These are phyloP conservation scores for Sinocyclocheilus rhinocerous DNA, from an alignment of 2,113 vertebrate genomes.

Conservation along the genomic window DNA sequence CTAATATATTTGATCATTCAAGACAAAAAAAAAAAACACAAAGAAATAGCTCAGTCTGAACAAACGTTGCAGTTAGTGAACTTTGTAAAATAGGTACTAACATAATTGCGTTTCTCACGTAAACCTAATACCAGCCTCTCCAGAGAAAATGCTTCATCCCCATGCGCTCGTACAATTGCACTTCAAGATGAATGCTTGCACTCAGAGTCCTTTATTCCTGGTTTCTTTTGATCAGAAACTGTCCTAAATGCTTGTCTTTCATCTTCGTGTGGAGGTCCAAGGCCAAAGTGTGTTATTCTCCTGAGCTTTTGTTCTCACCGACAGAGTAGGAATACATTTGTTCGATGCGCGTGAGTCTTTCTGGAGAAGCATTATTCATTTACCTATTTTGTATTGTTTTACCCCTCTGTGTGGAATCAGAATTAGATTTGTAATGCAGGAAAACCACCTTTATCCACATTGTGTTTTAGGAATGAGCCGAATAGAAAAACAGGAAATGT, in stretches of 20 bases:
- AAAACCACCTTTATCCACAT: slow-evolving; percentile 31
- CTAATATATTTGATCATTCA: neutral
- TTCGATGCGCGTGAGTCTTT: slow-evolving; percentile 43
- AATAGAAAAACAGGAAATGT: slow-evolving; percentile 39
- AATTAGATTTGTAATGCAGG: slow-evolving; percentile 49
- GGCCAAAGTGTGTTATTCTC: slow-evolving; percentile 55
- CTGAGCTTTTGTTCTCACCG: slow-evolving; percentile 49
- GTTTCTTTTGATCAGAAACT: slow-evolving; percentile 53
- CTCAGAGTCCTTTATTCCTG: slow-evolving; percentile 31
- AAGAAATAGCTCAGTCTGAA: slow-evolving; percentile 17
- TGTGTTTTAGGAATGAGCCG: slow-evolving; percentile 21
- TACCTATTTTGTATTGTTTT: slow-evolving; percentile 57
- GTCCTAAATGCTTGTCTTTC: slow-evolving; percentile 40
- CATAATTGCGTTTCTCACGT: slow-evolving; percentile 27
- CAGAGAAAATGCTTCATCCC: slow-evolving; percentile 24
- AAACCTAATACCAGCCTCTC: slow-evolving; percentile 21
- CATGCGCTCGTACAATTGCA: neutral
- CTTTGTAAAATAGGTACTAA: neutral
- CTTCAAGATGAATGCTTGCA: slow-evolving; percentile 13
- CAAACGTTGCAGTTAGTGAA: neutral
- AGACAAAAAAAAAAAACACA: neutral
- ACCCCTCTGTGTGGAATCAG: slow-evolving; percentile 35
- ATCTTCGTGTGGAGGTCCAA: slow-evolving; percentile 46
- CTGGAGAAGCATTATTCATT: slow-evolving; percentile 50
- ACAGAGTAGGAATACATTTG: slow-evolving; percentile 33